Evolutionary conservation across 1,140 invertebrate species (phyloP).

Genomic region (Aphis gossypii): DNA sequence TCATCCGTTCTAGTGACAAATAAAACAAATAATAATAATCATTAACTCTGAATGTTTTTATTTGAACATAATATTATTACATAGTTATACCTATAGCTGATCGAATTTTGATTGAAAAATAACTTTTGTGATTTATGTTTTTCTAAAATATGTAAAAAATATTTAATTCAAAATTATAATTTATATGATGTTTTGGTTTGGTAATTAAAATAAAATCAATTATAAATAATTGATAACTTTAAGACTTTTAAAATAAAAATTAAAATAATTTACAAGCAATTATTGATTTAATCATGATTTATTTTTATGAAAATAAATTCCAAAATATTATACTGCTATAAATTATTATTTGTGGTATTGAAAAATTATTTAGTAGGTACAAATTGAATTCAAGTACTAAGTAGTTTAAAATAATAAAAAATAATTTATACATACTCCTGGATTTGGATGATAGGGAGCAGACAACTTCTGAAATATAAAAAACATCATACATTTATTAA

Average conservation of each 20-base stretch:
- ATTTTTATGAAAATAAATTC: not conserved
- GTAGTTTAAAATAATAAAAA: not conserved
- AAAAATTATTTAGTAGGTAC: not conserved
- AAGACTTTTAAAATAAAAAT: too few relatives aligned
- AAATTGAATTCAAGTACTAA: not conserved
- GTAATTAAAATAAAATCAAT: not conserved
- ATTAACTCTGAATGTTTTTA: not conserved
- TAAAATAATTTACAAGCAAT: too few relatives aligned
- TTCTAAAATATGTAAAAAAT: not conserved
- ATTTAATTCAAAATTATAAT: not conserved
- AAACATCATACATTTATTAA: not conserved
- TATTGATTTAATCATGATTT: too few relatives aligned
- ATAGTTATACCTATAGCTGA: too few relatives aligned
- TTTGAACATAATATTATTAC: not conserved
- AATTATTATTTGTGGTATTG: not conserved
- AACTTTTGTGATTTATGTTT: not conserved
- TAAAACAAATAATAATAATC: not conserved
- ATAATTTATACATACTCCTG: constrained; percentile 29
- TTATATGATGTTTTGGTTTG: not conserved
- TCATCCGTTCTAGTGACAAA: not conserved
- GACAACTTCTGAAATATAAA: constrained; percentile 39
- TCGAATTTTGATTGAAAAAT: not conserved
- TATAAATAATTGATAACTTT: too few relatives aligned
- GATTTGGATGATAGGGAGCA: constrained; percentile 30
- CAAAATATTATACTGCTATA: not conserved